Conservation (phyloP, 2,113 vertebrate genomes). For the Plotosus lineatus region DNA sequence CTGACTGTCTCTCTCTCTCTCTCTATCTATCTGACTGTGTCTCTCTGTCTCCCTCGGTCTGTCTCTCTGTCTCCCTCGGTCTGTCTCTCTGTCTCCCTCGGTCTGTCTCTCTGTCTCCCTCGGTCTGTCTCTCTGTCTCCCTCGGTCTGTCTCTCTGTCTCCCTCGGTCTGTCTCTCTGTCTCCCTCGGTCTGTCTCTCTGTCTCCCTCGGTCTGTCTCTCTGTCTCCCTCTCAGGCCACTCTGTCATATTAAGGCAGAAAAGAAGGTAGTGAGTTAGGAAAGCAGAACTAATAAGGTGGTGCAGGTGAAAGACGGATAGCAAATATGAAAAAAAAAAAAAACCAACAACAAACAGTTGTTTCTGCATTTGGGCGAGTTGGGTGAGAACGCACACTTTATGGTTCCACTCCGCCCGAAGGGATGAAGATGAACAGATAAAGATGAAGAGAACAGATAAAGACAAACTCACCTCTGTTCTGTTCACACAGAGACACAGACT, state of each 20-base stretch:
- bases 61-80: too few species aligned
- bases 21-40: too few species aligned
- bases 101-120: too few species aligned
- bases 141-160: too few species aligned
- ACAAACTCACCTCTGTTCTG: conserved; percentile 44
- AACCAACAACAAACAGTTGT: conserved; percentile 17
- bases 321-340: conserved; percentile 17
- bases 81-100: too few species aligned
- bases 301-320: conserved; percentile 21
- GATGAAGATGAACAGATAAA: conserved; percentile 18
- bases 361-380: conserved; percentile 5
- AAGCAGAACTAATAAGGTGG: conserved; percentile 24
- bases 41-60: too few species aligned
- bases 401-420: conserved; percentile 17
- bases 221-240: too few species aligned
- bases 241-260: conserved; percentile 35
- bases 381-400: conserved; percentile 1
- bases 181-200: too few species aligned
- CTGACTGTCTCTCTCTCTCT: too few species aligned
- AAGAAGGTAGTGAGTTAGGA: conserved; percentile 18
- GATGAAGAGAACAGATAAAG: conserved; percentile 39
- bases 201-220: too few species aligned
- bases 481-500: conserved; percentile 38
- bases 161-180: too few species aligned
- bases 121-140: too few species aligned